Evolutionary conservation across 64 coral and sea anemone genomes (phyloP).

Genomic region (Montipora capricornis): DNA sequence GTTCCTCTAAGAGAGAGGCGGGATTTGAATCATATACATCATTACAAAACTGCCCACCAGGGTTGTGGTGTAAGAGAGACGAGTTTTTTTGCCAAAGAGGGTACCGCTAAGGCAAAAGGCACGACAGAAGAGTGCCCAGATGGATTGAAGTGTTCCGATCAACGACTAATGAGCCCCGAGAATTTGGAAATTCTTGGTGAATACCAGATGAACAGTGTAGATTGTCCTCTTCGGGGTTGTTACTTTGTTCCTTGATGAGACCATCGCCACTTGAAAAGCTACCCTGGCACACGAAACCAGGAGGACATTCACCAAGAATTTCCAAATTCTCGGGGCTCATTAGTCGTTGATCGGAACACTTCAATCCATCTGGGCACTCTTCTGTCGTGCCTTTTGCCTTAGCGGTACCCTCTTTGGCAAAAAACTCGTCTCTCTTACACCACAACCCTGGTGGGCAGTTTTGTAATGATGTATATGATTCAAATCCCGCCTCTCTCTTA

Average conservation of each 20-base stretch:
- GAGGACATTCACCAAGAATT: neutral
- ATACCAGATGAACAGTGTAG: neutral
- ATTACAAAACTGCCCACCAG: too few species aligned
- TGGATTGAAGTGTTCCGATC: too few species aligned
- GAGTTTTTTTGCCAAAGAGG: too few species aligned
- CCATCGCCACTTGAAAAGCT: neutral
- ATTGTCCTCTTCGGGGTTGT: neutral
- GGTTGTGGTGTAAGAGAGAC: too few species aligned
- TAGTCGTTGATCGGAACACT: neutral
- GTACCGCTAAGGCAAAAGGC: too few species aligned
- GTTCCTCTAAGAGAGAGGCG: too few species aligned
- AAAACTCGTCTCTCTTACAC: conserved; percentile 50
- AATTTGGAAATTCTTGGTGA: too few species aligned
- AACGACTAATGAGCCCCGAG: too few species aligned
- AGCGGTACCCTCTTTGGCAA: neutral
- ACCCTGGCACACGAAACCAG: neutral
- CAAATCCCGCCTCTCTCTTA: neutral
- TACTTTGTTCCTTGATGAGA: neutral
- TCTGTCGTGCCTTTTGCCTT: neutral
- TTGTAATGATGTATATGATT: neutral
- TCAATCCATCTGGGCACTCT: neutral
- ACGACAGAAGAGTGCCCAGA: too few species aligned
- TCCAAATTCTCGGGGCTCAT: neutral
- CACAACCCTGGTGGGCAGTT: conserved; percentile 65
- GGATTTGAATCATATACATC: too few species aligned